Conservation (phyloP, 2,888 invertebrate species). For the Oligia strigilis region DNA sequence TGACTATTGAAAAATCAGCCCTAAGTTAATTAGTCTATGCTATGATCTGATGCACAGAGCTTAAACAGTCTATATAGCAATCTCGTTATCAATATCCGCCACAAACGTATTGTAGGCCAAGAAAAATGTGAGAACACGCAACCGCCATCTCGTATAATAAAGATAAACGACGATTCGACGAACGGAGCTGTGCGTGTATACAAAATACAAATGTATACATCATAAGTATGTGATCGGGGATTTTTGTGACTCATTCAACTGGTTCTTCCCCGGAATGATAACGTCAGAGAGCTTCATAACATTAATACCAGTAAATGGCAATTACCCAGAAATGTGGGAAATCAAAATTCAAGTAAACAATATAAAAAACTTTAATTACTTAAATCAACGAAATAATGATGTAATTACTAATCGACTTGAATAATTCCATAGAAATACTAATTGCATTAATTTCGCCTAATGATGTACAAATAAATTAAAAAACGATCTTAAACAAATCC, state of each 20-base stretch:
- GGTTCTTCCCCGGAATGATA: constrained; percentile 77
- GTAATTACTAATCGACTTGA: constrained; percentile 26
- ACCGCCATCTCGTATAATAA: constrained; percentile 18
- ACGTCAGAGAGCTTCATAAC: constrained; percentile 40
- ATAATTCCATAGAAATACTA: constrained; percentile 30
- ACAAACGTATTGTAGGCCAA: constrained; percentile 3
- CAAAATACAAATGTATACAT: background rate
- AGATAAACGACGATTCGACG: constrained; percentile 9
- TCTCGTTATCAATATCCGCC: background rate
- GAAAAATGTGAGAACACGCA: constrained; percentile 6
- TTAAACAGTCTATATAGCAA: background rate
- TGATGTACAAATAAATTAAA: constrained; percentile 36
- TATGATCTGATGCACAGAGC: background rate
- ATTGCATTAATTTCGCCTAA: constrained; percentile 8
- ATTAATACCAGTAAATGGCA: constrained; percentile 59
- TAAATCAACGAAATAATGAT: background rate
- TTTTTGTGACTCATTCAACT: constrained; percentile 78
- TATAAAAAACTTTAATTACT: background rate
- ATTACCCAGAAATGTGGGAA: constrained; percentile 54
- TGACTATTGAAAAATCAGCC: too few relatives aligned
- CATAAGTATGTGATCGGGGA: constrained; percentile 67
- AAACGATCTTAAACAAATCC: constrained; percentile 13
- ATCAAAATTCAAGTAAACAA: constrained; percentile 18
- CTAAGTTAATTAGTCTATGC: background rate
- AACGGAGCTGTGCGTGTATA: constrained; percentile 6